Conservation (phyloP, 1,140 invertebrate species). For the Venustaconcha ellipsiformis region DNA sequence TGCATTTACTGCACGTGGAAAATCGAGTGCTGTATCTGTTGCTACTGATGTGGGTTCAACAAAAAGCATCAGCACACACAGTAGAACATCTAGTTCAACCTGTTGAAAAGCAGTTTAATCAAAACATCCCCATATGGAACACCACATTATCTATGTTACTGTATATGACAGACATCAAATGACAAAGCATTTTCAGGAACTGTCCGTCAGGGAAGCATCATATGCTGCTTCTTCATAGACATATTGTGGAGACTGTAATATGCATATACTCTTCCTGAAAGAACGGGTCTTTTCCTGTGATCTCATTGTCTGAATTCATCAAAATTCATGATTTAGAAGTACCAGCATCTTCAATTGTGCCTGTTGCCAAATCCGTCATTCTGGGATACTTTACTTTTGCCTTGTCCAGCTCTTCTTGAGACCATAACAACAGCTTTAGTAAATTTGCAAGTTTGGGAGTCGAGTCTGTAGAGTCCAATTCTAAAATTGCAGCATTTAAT, state of each 20-base stretch:
- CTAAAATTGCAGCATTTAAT: conserved; percentile 94
- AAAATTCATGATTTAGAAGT: conserved; percentile 16
- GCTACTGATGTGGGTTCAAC: too few species aligned
- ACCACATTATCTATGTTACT: too few species aligned
- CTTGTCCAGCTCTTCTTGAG: conserved; percentile 93
- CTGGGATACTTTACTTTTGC: conserved; percentile 92
- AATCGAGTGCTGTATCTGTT: too few species aligned
- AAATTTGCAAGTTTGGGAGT: conserved; percentile 89
- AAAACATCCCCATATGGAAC: too few species aligned
- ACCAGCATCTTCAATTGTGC: conserved; percentile 22
- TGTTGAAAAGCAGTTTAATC: too few species aligned
- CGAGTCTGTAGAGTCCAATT: conserved; percentile 88
- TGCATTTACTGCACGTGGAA: too few species aligned
- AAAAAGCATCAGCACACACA: too few species aligned
- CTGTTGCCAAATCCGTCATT: conserved; percentile 77
- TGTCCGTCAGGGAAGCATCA: not conserved
- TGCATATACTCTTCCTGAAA: not conserved
- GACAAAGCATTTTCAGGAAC: too few species aligned
- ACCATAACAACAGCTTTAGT: conserved; percentile 93
- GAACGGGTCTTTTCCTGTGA: not conserved
- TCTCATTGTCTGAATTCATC: not conserved
- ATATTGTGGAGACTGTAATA: not conserved
- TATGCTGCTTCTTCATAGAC: not conserved
- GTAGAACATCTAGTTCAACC: too few species aligned
- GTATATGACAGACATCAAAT: too few species aligned